A percentile compares a stretch with the other conserved stretches of the same genome.
Conservation (phyloP, 2,113 vertebrate species). For the Phalacrocorax aristotelis region DNA sequence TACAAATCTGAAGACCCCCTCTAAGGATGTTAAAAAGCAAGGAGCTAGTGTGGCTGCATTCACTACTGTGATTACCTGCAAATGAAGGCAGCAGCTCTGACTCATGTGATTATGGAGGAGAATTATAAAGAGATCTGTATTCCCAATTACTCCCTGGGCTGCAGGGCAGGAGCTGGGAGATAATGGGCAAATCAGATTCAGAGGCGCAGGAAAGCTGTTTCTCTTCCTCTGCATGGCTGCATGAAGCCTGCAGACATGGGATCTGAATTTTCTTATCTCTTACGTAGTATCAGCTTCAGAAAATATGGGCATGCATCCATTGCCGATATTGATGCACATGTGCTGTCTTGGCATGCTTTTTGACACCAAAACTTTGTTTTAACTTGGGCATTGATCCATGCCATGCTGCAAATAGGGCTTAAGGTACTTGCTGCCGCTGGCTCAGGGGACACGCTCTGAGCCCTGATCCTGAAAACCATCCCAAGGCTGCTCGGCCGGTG, state of each 20-base stretch:
- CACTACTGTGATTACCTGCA: constrained; percentile 42
- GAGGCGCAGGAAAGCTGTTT: not conserved
- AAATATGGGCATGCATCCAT: not conserved
- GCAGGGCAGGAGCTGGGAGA: constrained; percentile 32
- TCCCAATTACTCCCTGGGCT: not conserved
- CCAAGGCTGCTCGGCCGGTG: not conserved
- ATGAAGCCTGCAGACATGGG: not conserved
- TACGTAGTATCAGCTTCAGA: not conserved
- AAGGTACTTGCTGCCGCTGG: not conserved
- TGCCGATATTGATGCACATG: not conserved
- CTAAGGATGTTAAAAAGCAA: constrained; percentile 15
- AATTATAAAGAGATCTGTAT: constrained; percentile 48
- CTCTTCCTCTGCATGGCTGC: not conserved
- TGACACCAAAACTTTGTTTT: not conserved
- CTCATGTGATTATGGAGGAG: constrained; percentile 46
- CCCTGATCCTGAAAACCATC: not conserved
- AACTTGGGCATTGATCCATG: not conserved
- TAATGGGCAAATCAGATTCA: constrained; percentile 51
- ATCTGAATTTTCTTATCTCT: not conserved
- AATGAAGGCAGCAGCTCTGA: constrained; percentile 59
- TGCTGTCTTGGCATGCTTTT: not conserved
- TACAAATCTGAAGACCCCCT: not conserved
- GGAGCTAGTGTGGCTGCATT: constrained; percentile 24
- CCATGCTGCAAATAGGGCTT: not conserved
- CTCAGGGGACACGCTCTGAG: not conserved